Evolutionary conservation across 2,113 vertebrate genomes (phyloP).

Genomic region (Callocephalon fimbriatum): DNA sequence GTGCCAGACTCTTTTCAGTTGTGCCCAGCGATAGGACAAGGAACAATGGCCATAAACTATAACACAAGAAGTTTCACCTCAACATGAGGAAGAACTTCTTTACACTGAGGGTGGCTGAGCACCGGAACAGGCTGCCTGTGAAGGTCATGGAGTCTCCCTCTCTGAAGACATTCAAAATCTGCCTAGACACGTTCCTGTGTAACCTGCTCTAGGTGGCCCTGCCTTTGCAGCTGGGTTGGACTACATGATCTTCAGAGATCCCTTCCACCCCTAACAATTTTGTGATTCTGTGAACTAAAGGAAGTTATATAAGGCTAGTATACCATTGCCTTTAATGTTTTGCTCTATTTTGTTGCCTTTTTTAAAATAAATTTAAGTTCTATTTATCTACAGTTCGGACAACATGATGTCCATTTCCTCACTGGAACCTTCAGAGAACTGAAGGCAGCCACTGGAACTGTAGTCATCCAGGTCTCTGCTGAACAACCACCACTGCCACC

Average conservation of each 20-base stretch:
- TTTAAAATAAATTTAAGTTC: not conserved
- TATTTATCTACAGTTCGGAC: not conserved
- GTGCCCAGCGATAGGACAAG: not conserved
- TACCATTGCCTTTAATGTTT: not conserved
- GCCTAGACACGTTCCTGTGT: not conserved
- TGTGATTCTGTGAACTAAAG: not conserved
- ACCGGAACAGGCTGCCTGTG: not conserved
- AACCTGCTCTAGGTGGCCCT: not conserved
- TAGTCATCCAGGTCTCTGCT: not conserved
- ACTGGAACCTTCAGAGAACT: not conserved
- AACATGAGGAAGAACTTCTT: not conserved
- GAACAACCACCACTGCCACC: not conserved
- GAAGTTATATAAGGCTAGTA: not conserved
- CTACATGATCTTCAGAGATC: not conserved
- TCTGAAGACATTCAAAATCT: not conserved
- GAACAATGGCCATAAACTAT: not conserved
- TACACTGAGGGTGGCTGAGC: not conserved
- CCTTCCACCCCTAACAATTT: not conserved
- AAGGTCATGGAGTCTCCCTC: not conserved
- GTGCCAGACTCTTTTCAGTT: not conserved
- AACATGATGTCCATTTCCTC: not conserved
- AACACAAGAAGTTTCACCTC: not conserved
- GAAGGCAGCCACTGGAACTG: not conserved
- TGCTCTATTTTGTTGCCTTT: not conserved
- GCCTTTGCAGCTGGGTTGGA: not conserved